These are phyloP conservation scores for Pangasius mekongensis DNA, from an alignment of 2,797 vertebrate genomes.

Conservation along the genomic window DNA sequence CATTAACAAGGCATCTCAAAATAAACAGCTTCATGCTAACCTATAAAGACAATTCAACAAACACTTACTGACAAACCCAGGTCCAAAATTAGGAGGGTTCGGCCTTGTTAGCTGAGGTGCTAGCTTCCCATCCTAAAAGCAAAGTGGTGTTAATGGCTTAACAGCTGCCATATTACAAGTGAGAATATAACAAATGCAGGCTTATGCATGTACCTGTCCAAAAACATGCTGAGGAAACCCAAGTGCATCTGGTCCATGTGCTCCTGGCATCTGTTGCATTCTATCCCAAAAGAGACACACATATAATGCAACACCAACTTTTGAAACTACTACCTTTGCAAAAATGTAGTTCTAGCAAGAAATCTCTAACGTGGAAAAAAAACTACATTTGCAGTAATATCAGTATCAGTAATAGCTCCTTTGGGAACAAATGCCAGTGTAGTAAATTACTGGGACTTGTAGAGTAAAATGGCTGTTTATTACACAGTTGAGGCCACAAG, in stretches of 20 bases:
- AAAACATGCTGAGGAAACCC: slow-evolving; percentile 73
- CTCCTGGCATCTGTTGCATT: slow-evolving; percentile 64
- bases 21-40: neutral
- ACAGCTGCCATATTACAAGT: neutral
- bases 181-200: neutral
- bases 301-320: neutral
- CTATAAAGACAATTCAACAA: neutral
- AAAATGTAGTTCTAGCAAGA: neutral
- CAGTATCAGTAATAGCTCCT: too few species aligned
- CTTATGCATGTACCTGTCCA: slow-evolving; percentile 72
- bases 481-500: neutral
- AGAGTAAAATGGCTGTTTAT: neutral
- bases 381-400: neutral
- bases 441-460: neutral
- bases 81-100: slow-evolving; percentile 88
- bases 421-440: neutral
- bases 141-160: slow-evolving; percentile 8
- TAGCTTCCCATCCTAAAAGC: slow-evolving; percentile 84
- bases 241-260: slow-evolving; percentile 59
- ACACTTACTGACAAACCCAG: slow-evolving; percentile 93
- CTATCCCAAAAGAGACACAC: slow-evolving; percentile 53
- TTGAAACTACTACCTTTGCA: neutral
- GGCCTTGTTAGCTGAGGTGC: slow-evolving; percentile 85
- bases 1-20: neutral
- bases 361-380: neutral